Conservation (phyloP, 2,888 invertebrate species). For the Netelia virgata region DNA sequence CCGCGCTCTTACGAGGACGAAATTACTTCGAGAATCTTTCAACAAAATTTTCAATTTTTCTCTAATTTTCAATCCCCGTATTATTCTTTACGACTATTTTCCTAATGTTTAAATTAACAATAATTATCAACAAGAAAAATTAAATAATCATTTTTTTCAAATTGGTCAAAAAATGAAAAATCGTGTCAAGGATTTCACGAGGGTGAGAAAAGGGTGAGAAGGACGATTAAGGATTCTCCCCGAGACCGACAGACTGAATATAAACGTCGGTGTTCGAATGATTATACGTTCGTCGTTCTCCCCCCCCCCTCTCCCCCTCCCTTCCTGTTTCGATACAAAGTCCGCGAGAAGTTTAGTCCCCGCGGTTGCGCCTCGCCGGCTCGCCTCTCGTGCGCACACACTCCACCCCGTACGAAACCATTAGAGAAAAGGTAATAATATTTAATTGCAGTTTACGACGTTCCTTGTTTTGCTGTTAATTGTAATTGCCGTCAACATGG, state of each 20-base stretch:
- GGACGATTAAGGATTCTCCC: conserved; percentile 59
- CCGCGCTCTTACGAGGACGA: too few species aligned
- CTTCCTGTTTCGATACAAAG: conserved; percentile 54
- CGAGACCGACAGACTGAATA: conserved; percentile 36
- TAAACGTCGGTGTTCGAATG: background rate
- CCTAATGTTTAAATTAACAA: too few species aligned
- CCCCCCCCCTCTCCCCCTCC: too few species aligned
- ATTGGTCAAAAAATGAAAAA: too few species aligned
- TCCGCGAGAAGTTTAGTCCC: conserved; percentile 30
- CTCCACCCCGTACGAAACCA: conserved; percentile 77
- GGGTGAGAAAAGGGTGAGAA: conserved; percentile 15
- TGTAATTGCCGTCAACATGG: conserved; percentile 81
- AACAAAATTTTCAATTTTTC: too few species aligned
- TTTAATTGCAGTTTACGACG: conserved; percentile 85
- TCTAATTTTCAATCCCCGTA: too few species aligned
- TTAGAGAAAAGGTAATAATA: conserved; percentile 83
- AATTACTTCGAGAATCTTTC: too few species aligned
- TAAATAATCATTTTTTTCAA: too few species aligned
- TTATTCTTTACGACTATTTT: too few species aligned
- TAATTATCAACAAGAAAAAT: too few species aligned
- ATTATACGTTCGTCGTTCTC: background rate
- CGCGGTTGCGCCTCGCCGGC: conserved; percentile 49
- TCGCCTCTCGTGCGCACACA: conserved; percentile 45
- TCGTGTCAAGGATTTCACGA: conserved; percentile 20
- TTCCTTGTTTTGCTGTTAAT: conserved; percentile 82